Evolutionary conservation across 2,888 invertebrate genomes (phyloP), one percentile per base, ranked within the genome.

Genomic region (Acanthosepion lycidas): DNA sequence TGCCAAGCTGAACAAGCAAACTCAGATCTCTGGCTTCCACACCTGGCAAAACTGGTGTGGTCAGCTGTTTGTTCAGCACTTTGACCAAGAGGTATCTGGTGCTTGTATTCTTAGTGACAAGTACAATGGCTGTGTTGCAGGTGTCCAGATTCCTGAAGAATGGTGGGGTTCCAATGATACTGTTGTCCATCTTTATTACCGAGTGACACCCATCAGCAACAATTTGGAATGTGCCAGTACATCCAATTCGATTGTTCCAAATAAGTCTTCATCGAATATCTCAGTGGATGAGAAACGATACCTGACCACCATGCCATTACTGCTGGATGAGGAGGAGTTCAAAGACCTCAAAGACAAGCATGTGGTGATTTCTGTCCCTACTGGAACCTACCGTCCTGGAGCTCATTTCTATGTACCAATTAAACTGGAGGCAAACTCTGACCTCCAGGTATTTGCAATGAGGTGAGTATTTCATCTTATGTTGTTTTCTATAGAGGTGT

Each of bases 401-500:
- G 98, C 99, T 64, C 98, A 98, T 96, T 98, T 99, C 96, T 99
- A 99, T 97, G 98, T 99, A 51, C 99, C 99, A 1, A 99, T 99
- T 59, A 99, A 99, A 96, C 98, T 99, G 95, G 97, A 97, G 95
- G 97, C 97, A 20, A 97, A 97, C 94, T 97, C 97, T 6, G 96
- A 97, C 95, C 96, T 97, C 95, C 98, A 98, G 95, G 98, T 98
- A 92, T 98, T 99, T 97, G 98, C 99, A 95, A 98, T 99, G 96
- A 98, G 98, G 99, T 99, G 97, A 98, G 98, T 96, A 28, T 64
- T 49, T n/a, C 6, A 92, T 92, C 28, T 59, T 23, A 23, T 59
- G 23, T 59, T 59, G 42, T 20, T 59, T 59, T 59, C 23, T 20
- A 59, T 59, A 3, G 42, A 42, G 42, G 42, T 42, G 42, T 3